These are phyloP conservation scores for Dunckerocampus dactyliophorus DNA, from an alignment of 2,113 vertebrate genomes.

Conservation along the genomic window DNA sequence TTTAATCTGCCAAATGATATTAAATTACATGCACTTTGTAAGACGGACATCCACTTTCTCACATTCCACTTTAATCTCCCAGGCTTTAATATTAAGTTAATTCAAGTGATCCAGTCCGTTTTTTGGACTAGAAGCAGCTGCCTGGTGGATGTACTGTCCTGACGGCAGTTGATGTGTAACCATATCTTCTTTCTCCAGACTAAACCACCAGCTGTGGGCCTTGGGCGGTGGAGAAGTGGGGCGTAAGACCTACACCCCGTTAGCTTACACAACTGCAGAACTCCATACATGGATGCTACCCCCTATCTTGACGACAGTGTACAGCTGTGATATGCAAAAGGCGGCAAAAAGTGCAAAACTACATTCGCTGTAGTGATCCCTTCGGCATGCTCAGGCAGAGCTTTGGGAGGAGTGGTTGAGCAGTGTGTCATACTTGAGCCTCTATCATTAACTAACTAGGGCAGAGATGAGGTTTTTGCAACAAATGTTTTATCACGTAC, in stretches of 20 bases:
- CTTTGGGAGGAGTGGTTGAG: background rate
- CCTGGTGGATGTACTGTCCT: constrained; percentile 40
- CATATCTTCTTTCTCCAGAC: constrained; percentile 42
- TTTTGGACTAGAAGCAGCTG: constrained; percentile 47
- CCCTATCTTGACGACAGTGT: background rate
- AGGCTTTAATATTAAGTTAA: background rate
- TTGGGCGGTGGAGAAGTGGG: constrained; percentile 35
- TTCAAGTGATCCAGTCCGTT: constrained; percentile 12
- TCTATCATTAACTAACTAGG: constrained; percentile 5
- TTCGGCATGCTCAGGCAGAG: constrained; percentile 34
- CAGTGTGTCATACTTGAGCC: constrained; percentile 17
- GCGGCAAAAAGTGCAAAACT: background rate
- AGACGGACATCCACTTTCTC: background rate
- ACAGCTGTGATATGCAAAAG: constrained; percentile 7
- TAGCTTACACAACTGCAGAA: constrained; percentile 41
- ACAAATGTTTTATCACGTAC: too few relatives aligned
- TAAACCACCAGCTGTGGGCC: constrained; percentile 41
- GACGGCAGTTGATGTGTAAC: constrained; percentile 52
- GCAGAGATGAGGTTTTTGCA: background rate
- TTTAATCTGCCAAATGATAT: background rate
- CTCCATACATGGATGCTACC: constrained; percentile 27
- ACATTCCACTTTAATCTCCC: background rate
- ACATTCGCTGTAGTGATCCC: background rate
- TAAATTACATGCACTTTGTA: background rate
- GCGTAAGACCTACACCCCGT: constrained; percentile 33